Percentiles rank a stretch among this genome's conserved stretches.
phyloP scores from a whole-genome alignment of 2,797 vertebrate genomes.

The Rhabdophis nuchalis region DNA sequence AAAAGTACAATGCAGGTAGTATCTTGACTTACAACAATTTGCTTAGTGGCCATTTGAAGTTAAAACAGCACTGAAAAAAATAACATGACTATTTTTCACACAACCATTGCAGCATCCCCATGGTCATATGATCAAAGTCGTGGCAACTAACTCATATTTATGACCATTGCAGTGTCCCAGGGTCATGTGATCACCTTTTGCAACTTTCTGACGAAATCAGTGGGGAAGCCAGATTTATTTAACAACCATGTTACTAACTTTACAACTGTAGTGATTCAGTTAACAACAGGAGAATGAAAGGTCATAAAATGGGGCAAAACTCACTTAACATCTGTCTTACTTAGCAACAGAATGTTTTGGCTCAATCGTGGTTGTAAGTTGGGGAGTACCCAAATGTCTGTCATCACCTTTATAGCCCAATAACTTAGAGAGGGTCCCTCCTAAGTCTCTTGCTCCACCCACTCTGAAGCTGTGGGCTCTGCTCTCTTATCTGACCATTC shows the following conservation, averaged over 20 bases:
- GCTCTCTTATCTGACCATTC: neutral
- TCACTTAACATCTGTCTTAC: neutral
- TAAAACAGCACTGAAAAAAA: neutral
- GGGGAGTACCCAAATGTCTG: neutral
- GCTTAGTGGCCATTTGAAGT: neutral
- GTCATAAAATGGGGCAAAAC: neutral
- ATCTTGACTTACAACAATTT: neutral
- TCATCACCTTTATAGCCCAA: neutral
- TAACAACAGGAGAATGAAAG: neutral
- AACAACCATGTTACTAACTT: neutral
- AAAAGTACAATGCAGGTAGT: neutral
- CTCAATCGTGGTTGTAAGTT: neutral
- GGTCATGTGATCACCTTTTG: neutral
- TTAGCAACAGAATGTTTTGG: neutral
- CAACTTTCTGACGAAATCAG: neutral
- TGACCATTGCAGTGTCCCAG: neutral
- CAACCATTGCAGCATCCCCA: neutral
- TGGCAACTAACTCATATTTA: neutral
- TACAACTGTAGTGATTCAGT: neutral
- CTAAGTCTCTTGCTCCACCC: neutral
- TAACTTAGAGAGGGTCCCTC: neutral
- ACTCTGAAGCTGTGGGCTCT: neutral
- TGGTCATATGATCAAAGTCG: neutral
- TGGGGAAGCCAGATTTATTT: neutral
- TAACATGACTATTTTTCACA: neutral